These are phyloP conservation scores for Digitonthophagus gazella DNA, from an alignment of 2,888 invertebrate genomes.

Conservation along the genomic window DNA sequence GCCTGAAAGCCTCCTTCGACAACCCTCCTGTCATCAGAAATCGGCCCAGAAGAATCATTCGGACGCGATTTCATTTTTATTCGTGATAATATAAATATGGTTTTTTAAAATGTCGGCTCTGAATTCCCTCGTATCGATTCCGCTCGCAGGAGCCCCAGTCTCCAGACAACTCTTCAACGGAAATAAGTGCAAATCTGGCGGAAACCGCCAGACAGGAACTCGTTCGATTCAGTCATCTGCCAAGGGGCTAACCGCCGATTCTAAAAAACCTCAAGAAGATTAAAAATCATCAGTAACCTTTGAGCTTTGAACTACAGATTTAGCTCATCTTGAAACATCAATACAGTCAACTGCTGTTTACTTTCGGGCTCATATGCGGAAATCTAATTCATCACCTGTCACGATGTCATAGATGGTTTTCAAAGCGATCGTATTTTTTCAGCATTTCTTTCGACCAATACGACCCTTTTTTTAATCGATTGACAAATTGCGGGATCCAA, in stretches of 20 bases:
- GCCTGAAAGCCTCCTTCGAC: conserved; percentile 24
- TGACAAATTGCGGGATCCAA: too few relatives aligned
- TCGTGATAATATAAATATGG: conserved; percentile 68
- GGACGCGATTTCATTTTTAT: conserved; percentile 54
- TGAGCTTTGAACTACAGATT: too few relatives aligned
- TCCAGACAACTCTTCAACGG: conserved; percentile 50
- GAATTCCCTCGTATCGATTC: conserved; percentile 67
- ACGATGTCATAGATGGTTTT: too few relatives aligned
- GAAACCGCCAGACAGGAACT: conserved; percentile 60
- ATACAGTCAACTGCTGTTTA: too few relatives aligned
- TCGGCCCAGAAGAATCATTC: conserved; percentile 33
- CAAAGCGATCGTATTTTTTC: too few relatives aligned
- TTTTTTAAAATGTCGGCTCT: conserved; percentile 78
- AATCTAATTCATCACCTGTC: too few relatives aligned
- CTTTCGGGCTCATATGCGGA: too few relatives aligned
- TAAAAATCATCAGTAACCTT: too few relatives aligned
- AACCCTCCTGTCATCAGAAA: conserved; percentile 34
- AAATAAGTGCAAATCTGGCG: conserved; percentile 37
- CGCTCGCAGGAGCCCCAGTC: conserved; percentile 69
- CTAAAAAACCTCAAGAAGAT: conserved; percentile 72
- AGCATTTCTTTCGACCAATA: too few relatives aligned
- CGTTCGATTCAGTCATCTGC: conserved; percentile 66
- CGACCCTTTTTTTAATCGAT: too few relatives aligned
- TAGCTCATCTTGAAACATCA: too few relatives aligned
- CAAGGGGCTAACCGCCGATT: conserved; percentile 71